Evolutionary conservation across 2,797 vertebrate species (phyloP).

Genomic region (Taeniopygia guttata): DNA sequence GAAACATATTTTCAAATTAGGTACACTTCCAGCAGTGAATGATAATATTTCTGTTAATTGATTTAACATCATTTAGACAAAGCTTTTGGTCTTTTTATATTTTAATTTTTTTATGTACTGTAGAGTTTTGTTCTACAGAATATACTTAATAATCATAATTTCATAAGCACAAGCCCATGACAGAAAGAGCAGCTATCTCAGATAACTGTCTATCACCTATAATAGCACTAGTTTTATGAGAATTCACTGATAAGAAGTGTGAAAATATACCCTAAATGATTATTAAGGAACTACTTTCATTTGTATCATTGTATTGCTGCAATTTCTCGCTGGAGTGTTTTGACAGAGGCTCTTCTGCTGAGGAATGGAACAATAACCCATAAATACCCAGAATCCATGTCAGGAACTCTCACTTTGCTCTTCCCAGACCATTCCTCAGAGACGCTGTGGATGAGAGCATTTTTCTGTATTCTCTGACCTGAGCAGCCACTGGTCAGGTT

Average conservation of each 20-base stretch:
- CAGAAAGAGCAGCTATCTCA: not conserved
- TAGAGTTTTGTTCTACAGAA: not conserved
- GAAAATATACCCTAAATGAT: not conserved
- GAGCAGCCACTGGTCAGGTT: not conserved
- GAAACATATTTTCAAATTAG: not conserved
- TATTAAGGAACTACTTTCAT: not conserved
- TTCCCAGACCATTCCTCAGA: not conserved
- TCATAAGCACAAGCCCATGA: not conserved
- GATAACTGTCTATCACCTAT: not conserved
- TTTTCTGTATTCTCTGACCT: not conserved
- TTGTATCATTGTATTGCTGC: not conserved
- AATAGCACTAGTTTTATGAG: not conserved
- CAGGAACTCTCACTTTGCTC: not conserved
- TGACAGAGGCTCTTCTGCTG: not conserved
- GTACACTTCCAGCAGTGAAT: not conserved
- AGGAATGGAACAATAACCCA: not conserved
- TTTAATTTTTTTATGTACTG: accelerated
- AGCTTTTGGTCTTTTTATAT: not conserved
- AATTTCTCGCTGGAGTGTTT: not conserved
- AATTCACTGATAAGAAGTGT: not conserved
- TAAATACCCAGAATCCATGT: not conserved
- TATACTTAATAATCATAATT: not conserved
- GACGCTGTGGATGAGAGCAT: not conserved
- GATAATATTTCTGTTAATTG: not conserved
- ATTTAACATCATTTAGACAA: not conserved